Evolutionary conservation across 1,140 invertebrate species (phyloP).

Genomic region (Chlorops oryzae): DNA sequence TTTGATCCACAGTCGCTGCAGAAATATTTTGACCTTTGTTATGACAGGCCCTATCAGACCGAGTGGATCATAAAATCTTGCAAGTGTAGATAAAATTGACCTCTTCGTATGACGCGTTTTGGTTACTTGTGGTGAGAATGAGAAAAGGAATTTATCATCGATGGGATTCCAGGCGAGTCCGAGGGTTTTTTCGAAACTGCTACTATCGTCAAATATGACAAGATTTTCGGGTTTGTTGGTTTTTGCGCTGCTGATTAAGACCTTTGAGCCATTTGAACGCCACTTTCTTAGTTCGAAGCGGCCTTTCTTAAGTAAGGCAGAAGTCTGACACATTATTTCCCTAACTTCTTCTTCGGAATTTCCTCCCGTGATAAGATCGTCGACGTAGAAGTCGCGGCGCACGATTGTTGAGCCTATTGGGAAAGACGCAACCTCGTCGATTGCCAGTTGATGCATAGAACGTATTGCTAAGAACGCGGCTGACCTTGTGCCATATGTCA

Average conservation of each 20-base stretch:
- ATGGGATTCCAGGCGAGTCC: constrained; percentile 9
- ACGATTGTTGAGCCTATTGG: too few relatives aligned
- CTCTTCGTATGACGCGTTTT: background rate
- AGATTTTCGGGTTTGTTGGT: constrained; percentile 8
- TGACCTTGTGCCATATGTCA: constrained; percentile 33
- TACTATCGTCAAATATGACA: constrained; percentile 12
- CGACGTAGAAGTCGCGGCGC: too few relatives aligned
- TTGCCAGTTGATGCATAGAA: constrained; percentile 1
- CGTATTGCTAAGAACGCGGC: constrained; percentile 12
- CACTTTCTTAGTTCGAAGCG: constrained; percentile 46
- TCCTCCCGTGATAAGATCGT: too few relatives aligned
- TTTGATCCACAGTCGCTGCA: constrained; percentile 2
- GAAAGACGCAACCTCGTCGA: too few relatives aligned
- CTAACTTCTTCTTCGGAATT: too few relatives aligned
- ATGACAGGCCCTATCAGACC: constrained; percentile 3
- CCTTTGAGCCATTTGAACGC: constrained; percentile 30
- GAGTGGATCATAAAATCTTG: constrained; percentile 6
- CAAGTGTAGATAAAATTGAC: background rate
- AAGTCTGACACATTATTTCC: too few relatives aligned
- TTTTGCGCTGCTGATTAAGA: background rate
- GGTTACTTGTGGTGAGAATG: background rate
- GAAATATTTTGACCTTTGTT: constrained; percentile 1
- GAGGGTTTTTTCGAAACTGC: constrained; percentile 6
- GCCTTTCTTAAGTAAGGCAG: constrained; percentile 15
- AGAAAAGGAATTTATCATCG: constrained; percentile 6